These are phyloP conservation scores for Archivesica marissinica DNA, from an alignment of 1,140 invertebrate species.

Conservation along the genomic window DNA sequence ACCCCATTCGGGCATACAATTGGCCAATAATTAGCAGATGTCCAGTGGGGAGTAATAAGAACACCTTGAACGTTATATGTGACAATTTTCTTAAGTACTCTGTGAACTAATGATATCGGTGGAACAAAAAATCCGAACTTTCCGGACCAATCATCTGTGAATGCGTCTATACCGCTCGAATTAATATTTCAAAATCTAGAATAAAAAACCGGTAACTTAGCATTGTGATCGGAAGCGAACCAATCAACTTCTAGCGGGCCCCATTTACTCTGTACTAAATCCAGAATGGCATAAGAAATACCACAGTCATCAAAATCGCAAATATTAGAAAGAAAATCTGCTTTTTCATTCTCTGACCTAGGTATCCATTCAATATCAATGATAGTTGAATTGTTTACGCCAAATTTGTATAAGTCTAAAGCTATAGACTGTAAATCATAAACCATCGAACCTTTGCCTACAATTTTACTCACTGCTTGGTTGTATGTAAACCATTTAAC, in stretches of 20 bases:
- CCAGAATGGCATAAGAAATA: not conserved
- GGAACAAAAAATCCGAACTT: slow-evolving; percentile 23
- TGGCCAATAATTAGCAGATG: slow-evolving; percentile 41
- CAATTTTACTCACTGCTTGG: slow-evolving; percentile 30
- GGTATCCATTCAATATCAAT: slow-evolving; percentile 49
- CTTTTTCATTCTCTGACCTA: slow-evolving; percentile 29
- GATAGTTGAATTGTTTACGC: not conserved
- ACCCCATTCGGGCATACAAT: not conserved
- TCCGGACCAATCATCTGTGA: not conserved
- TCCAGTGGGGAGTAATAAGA: not conserved
- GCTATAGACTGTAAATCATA: slow-evolving; percentile 44
- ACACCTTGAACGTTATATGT: not conserved
- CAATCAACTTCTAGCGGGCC: slow-evolving; percentile 21
- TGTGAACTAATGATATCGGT: not conserved
- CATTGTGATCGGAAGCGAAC: slow-evolving; percentile 24
- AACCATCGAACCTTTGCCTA: slow-evolving; percentile 27
- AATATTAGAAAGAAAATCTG: slow-evolving; percentile 44
- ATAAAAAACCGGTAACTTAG: not conserved
- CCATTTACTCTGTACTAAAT: not conserved
- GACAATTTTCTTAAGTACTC: slow-evolving; percentile 18
- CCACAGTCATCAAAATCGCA: slow-evolving; percentile 55
- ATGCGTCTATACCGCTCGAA: not conserved
- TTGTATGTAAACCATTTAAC: slow-evolving; percentile 33
- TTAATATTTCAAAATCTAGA: slow-evolving; percentile 13
- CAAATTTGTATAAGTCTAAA: slow-evolving; percentile 25